Evolutionary conservation across 2,888 invertebrate species (phyloP).

Genomic region (Diaprepes abbreviatus): DNA sequence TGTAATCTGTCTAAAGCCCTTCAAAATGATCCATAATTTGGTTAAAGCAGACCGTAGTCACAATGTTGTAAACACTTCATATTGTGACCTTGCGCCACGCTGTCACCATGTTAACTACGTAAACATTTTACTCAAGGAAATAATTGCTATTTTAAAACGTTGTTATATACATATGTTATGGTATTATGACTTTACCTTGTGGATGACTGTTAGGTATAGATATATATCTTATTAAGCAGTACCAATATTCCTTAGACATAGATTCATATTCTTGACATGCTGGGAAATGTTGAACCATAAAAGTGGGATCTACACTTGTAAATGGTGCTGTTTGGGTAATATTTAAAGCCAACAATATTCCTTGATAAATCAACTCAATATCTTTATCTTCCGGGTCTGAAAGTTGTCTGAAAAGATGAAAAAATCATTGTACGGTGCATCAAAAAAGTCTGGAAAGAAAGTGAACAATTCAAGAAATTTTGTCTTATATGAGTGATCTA

Average conservation of each 20-base stretch:
- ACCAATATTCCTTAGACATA: conserved; percentile 77
- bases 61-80: too few species aligned
- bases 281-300: conserved; percentile 45
- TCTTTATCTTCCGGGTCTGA: conserved; percentile 67
- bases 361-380: conserved; percentile 71
- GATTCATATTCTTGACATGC: conserved; percentile 68
- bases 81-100: too few species aligned
- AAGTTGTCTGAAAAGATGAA: conserved; percentile 71
- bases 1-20: too few species aligned
- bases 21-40: too few species aligned
- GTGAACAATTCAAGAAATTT: too few species aligned
- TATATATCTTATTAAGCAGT: conserved; percentile 70
- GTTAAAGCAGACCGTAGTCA: too few species aligned
- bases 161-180: neutral
- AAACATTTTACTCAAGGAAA: too few species aligned
- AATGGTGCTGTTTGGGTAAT: conserved; percentile 70
- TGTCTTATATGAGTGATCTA: too few species aligned
- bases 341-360: conserved; percentile 64
- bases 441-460: too few species aligned
- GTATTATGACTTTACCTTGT: conserved; percentile 24
- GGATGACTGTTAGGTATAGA: conserved; percentile 26
- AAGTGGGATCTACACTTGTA: conserved; percentile 69
- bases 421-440: too few species aligned
- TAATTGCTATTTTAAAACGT: too few species aligned
- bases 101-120: too few species aligned